A percentile compares a stretch with the other conserved stretches of the same genome.
Conservation (phyloP, 2,888 invertebrate species). For the Coelogynopora nodosa region DNA sequence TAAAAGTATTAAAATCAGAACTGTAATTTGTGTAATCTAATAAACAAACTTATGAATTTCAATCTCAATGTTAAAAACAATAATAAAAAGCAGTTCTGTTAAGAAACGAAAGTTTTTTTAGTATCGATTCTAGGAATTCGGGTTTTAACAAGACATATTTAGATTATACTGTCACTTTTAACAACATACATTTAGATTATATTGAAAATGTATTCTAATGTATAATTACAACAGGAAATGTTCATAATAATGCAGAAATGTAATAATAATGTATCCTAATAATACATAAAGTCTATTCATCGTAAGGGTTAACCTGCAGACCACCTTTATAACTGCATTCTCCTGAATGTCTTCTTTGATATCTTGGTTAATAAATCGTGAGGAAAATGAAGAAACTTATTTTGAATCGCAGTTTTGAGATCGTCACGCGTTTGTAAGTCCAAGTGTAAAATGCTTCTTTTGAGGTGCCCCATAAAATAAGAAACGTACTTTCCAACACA, state of each 20-base stretch:
- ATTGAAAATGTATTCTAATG: not conserved
- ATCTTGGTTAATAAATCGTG: not conserved
- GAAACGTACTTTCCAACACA: not conserved
- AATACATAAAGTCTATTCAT: not conserved
- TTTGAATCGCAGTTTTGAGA: not conserved
- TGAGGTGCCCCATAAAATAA: not conserved
- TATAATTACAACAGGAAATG: not conserved
- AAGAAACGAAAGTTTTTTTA: no score
- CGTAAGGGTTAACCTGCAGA: not conserved
- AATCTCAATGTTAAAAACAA: no score
- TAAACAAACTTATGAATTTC: no score
- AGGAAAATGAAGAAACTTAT: not conserved
- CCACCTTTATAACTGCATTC: not conserved
- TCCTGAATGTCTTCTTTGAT: not conserved
- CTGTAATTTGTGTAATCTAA: no score
- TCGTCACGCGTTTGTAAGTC: not conserved
- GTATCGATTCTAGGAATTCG: no score
- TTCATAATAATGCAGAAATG: not conserved
- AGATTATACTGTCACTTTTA: not conserved
- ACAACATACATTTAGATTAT: not conserved
- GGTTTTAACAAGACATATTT: no score
- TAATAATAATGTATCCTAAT: not conserved
- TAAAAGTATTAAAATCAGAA: no score
- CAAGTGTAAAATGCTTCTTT: not conserved
- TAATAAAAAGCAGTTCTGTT: no score